Evolutionary conservation across 2,888 invertebrate genomes (phyloP).

Genomic region (Drymonia ruficornis): DNA sequence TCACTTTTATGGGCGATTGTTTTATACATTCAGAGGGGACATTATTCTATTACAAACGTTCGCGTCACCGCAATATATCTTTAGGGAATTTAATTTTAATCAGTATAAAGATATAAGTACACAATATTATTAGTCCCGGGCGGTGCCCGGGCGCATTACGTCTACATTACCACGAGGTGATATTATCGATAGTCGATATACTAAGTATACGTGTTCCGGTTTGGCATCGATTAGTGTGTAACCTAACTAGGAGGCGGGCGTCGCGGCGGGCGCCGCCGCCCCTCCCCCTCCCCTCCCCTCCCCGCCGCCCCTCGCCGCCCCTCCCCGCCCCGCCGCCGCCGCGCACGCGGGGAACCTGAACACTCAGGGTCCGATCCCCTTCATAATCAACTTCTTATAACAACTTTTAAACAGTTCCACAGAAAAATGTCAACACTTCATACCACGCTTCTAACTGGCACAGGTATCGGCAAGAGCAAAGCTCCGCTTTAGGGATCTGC

Average conservation of each 20-base stretch:
- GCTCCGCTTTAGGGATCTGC: too few relatives aligned
- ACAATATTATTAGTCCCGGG: slow-evolving; percentile 67
- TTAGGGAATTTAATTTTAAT: slow-evolving; percentile 74
- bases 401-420: neutral
- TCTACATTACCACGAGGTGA: slow-evolving; percentile 77
- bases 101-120: slow-evolving; percentile 78
- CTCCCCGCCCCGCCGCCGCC: slow-evolving; percentile 19
- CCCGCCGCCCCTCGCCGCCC: slow-evolving; percentile 45
- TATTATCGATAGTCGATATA: slow-evolving; percentile 75
- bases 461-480: neutral
- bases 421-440: neutral
- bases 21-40: slow-evolving; percentile 81
- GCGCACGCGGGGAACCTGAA: slow-evolving; percentile 30
- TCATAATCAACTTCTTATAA: neutral
- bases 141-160: slow-evolving; percentile 58
- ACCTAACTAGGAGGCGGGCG: slow-evolving; percentile 63
- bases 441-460: neutral
- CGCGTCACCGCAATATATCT: slow-evolving; percentile 76
- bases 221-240: slow-evolving; percentile 80
- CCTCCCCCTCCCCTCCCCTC: slow-evolving; percentile 33
- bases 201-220: slow-evolving; percentile 79
- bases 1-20: slow-evolving; percentile 88
- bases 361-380: neutral
- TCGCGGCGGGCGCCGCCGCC: slow-evolving; percentile 48
- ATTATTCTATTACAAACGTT: slow-evolving; percentile 76